Evolutionary conservation across 2,797 vertebrate species (phyloP).

Genomic region (Peromyscus nudipes): DNA sequence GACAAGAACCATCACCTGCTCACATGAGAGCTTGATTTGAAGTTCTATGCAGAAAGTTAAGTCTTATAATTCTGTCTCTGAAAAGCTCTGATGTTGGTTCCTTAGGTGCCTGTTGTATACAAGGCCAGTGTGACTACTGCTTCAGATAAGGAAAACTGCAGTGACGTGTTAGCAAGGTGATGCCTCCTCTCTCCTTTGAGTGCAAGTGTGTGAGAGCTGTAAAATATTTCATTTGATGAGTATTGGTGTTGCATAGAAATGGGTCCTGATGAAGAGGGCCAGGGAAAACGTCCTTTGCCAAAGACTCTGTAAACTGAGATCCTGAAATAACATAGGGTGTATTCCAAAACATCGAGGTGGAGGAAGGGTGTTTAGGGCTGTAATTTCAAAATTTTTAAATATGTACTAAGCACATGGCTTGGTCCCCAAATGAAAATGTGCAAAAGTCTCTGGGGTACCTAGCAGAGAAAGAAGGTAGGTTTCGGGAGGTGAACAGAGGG

Average conservation of each 20-base stretch:
- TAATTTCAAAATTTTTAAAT: constrained; percentile 16
- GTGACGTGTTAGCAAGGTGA: neutral
- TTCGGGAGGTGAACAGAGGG: neutral
- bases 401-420: neutral
- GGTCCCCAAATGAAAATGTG: neutral
- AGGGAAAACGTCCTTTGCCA: constrained; percentile 11
- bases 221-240: neutral
- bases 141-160: neutral
- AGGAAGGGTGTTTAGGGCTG: neutral
- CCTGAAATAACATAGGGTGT: neutral
- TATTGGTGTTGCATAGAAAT: neutral
- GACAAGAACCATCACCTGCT: neutral
- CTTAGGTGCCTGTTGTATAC: neutral
- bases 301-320: neutral
- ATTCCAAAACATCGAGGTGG: neutral
- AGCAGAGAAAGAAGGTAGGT: neutral
- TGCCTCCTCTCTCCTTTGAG: neutral
- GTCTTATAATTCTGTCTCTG: neutral
- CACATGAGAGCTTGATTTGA: neutral
- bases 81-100: neutral
- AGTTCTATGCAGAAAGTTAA: neutral
- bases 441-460: neutral
- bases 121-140: neutral
- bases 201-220: neutral
- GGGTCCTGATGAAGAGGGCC: neutral